Percentiles rank a stretch among this genome's conserved stretches.
phyloP scores from a whole-genome alignment of 2,113 vertebrate species.

The Pongo pygmaeus region DNA sequence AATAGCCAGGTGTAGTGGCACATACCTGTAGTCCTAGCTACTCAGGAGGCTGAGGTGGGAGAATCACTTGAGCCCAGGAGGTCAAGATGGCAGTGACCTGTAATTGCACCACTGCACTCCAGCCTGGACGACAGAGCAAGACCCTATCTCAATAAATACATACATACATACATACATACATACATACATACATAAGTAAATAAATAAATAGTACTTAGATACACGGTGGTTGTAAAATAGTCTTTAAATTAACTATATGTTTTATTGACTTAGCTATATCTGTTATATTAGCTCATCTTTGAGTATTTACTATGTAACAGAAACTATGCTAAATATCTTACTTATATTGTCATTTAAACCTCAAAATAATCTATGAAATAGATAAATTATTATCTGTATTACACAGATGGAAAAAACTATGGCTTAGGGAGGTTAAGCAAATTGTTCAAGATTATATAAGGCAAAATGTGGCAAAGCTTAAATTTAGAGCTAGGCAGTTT shows the following conservation, averaged over 20 bases:
- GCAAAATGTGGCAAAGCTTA: background rate
- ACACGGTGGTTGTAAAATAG: background rate
- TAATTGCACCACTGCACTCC: no score
- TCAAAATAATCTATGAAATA: constrained; percentile 21
- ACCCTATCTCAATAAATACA: no score
- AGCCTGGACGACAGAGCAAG: no score
- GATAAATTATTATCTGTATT: background rate
- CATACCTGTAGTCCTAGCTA: no score
- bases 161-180: no score
- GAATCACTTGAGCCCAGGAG: no score
- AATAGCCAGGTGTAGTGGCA: no score
- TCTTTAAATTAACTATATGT: background rate
- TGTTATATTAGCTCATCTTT: background rate
- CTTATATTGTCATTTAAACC: background rate
- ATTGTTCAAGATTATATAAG: background rate
- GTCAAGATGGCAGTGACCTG: no score
- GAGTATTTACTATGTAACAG: background rate
- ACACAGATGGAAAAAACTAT: background rate
- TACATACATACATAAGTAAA: no score
- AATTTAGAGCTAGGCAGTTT: background rate
- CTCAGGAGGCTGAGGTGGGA: no score
- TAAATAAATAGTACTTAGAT: background rate
- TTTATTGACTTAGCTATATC: background rate
- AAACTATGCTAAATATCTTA: background rate
- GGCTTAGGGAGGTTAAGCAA: background rate